phyloP scores from a whole-genome alignment of 1,140 invertebrate genomes.

The Dendroctonus valens region DNA sequence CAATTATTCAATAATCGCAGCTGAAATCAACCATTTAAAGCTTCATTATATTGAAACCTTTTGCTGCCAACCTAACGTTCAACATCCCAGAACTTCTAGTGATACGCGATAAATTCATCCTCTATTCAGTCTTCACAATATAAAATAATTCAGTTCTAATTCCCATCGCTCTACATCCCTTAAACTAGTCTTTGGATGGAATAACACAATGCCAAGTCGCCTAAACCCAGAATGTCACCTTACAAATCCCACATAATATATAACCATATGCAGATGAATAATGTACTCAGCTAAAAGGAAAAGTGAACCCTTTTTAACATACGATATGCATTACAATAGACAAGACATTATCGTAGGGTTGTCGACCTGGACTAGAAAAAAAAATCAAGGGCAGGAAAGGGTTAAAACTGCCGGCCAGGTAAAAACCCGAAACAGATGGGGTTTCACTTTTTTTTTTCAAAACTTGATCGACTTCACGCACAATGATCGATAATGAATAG shows the following conservation, averaged over 20 bases:
- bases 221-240: slow-evolving; percentile 20
- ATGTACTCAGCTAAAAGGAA: slow-evolving; percentile 12
- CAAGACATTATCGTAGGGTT: slow-evolving; percentile 22
- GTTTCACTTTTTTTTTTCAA: slow-evolving; percentile 21
- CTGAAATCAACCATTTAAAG: no score
- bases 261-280: slow-evolving; percentile 24
- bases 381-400: slow-evolving; percentile 13
- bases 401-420: slow-evolving; percentile 11
- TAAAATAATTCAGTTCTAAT: no score
- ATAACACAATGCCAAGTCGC: background rate
- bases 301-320: slow-evolving; percentile 26
- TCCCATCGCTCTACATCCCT: no score
- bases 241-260: slow-evolving; percentile 21
- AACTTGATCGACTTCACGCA: slow-evolving; percentile 23
- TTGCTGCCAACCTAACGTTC: no score
- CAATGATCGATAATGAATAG: slow-evolving; percentile 22
- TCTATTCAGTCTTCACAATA: no score
- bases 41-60: no score
- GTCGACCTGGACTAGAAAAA: slow-evolving; percentile 15
- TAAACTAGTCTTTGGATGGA: background rate
- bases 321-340: slow-evolving; percentile 25
- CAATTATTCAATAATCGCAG: no score
- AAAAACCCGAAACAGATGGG: slow-evolving; percentile 22
- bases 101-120: no score
- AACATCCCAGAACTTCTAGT: no score